Evolutionary conservation across 2,797 vertebrate genomes (phyloP).

Genomic region (Anguilla pacifica): DNA sequence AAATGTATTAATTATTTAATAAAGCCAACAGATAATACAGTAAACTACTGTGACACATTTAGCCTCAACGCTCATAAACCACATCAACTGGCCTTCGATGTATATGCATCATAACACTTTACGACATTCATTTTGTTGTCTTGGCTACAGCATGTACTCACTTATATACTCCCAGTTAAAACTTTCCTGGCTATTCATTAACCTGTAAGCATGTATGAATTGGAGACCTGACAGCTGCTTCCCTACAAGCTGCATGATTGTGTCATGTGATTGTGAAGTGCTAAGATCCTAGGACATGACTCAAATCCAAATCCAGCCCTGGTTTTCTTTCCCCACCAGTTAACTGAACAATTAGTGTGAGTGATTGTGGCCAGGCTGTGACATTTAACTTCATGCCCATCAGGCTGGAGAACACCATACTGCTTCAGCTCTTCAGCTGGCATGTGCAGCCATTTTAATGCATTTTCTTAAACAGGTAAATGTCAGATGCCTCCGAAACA

Average conservation of each 20-base stretch:
- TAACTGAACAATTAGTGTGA: not conserved
- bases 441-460: not conserved
- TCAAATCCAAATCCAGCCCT: not conserved
- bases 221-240: not conserved
- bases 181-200: not conserved
- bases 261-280: too few relatives aligned
- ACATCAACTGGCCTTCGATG: too few relatives aligned
- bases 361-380: too few relatives aligned
- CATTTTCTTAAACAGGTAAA: not conserved
- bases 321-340: not conserved
- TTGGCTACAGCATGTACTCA: not conserved
- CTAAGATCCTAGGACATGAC: not conserved
- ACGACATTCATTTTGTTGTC: not conserved
- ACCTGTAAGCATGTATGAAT: not conserved
- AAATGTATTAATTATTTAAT: too few relatives aligned
- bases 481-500: not conserved
- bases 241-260: too few relatives aligned
- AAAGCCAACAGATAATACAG: too few relatives aligned
- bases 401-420: not conserved
- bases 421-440: not conserved
- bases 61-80: too few relatives aligned
- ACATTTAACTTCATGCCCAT: not conserved
- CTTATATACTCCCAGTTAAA: not conserved
- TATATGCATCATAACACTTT: too few relatives aligned
- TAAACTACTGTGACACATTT: too few relatives aligned